Percentiles rank a stretch among this genome's conserved stretches.
Conservation (phyloP, 2,113 vertebrate genomes). For the Tragelaphus strepsiceros region DNA sequence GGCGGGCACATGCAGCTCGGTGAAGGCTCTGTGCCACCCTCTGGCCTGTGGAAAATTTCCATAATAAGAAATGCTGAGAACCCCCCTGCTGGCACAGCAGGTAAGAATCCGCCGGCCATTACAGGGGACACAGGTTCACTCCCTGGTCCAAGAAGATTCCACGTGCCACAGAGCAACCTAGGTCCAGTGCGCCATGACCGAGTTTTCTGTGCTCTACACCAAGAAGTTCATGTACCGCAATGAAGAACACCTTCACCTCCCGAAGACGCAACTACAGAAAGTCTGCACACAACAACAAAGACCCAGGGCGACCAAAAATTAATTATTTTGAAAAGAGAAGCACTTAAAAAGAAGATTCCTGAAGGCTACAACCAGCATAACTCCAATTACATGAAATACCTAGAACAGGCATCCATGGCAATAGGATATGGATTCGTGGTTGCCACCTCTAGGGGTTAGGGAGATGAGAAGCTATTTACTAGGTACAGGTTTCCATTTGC, state of each 20-base stretch:
- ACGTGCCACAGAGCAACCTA: neutral
- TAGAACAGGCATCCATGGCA: neutral
- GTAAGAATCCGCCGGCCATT: neutral
- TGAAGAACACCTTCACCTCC: neutral
- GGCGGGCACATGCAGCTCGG: neutral
- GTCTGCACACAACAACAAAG: neutral
- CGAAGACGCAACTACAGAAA: neutral
- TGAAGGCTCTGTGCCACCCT: neutral
- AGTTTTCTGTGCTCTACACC: neutral
- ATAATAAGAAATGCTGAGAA: neutral
- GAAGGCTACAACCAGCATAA: neutral
- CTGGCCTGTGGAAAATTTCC: neutral
- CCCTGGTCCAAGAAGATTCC: neutral
- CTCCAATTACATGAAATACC: neutral
- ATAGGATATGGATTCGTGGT: neutral
- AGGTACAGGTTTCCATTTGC: neutral
- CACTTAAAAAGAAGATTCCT: neutral
- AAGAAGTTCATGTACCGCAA: neutral
- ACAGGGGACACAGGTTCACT: neutral
- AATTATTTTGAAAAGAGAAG: neutral
- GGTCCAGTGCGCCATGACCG: accelerated
- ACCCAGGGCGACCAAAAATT: neutral
- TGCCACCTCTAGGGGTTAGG: too few species aligned
- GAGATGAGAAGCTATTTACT: neutral
- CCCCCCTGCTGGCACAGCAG: neutral